Conservation (phyloP, 1,140 invertebrate species). For the Calliopsis andreniformis region DNA sequence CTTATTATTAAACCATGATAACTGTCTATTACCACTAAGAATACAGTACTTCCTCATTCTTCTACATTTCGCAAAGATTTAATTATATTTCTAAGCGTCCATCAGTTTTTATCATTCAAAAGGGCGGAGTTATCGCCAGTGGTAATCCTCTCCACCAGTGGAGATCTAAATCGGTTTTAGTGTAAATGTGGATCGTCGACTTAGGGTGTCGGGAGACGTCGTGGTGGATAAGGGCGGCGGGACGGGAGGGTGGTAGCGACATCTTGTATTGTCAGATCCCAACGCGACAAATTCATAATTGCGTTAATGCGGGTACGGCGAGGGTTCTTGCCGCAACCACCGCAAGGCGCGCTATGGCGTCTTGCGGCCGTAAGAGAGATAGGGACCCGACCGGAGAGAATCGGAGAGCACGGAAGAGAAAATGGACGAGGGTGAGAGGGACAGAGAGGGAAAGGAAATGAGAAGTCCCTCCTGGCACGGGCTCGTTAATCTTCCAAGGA, state of each 20-base stretch:
- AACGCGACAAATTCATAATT: conserved; percentile 82
- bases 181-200: conserved; percentile 53
- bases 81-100: no score
- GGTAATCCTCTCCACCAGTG: conserved; percentile 37
- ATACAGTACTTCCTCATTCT: no score
- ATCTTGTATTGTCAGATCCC: conserved; percentile 81
- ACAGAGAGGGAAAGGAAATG: conserved; percentile 33
- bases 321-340: conserved; percentile 74
- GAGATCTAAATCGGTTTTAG: conserved; percentile 60
- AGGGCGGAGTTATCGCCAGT: neutral
- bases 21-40: no score
- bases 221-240: conserved; percentile 42
- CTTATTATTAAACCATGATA: no score
- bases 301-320: conserved; percentile 78
- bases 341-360: conserved; percentile 75
- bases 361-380: conserved; percentile 69
- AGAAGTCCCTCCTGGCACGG: conserved; percentile 60
- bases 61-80: no score
- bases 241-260: conserved; percentile 68
- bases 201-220: conserved; percentile 49
- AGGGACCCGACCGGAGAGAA: conserved; percentile 32
- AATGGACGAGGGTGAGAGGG: conserved; percentile 4
- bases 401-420: conserved; percentile 31
- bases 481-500: conserved; percentile 79
- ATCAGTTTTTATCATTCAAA: neutral